Evolutionary conservation across 2,888 invertebrate species (phyloP).

Genomic region (Hydroisotoma schaefferi): DNA sequence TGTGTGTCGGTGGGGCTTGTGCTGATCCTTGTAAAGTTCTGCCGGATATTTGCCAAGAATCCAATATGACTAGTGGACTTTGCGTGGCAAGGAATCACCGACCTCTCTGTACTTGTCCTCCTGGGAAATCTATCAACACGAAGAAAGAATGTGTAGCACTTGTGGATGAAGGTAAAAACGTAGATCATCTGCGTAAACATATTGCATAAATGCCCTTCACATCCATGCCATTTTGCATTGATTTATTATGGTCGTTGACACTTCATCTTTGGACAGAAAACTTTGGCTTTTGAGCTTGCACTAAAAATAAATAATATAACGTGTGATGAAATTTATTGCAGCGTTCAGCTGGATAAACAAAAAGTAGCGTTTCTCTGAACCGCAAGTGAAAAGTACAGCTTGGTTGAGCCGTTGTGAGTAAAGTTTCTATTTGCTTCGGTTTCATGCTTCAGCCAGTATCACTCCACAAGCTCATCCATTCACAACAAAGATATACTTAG

Average conservation of each 20-base stretch:
- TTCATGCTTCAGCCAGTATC: background rate
- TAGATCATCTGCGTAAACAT: background rate
- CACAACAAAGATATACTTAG: background rate
- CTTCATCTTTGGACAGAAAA: too few relatives aligned
- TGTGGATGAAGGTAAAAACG: slow-evolving; percentile 25
- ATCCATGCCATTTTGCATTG: background rate
- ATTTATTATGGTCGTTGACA: background rate
- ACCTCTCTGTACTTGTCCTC: slow-evolving; percentile 45
- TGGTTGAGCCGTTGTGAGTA: background rate
- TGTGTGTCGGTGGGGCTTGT: slow-evolving; percentile 50
- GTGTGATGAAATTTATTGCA: background rate
- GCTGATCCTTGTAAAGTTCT: slow-evolving; percentile 46
- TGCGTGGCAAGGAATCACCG: slow-evolving; percentile 47
- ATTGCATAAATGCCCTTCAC: too few relatives aligned
- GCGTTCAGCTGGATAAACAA: slow-evolving; percentile 3
- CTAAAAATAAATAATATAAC: too few relatives aligned
- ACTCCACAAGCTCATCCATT: slow-evolving; percentile 4
- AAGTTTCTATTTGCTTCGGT: background rate
- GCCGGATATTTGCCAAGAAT: slow-evolving; percentile 38
- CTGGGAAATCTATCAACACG: slow-evolving; percentile 48
- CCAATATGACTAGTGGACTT: slow-evolving; percentile 40
- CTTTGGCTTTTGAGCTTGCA: too few relatives aligned
- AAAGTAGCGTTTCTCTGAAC: slow-evolving; percentile 9
- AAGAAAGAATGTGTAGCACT: slow-evolving; percentile 30
- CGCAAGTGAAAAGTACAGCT: too few relatives aligned